Evolutionary conservation across 2,888 invertebrate species (phyloP).

Genomic region (Epistrophella euchroma): DNA sequence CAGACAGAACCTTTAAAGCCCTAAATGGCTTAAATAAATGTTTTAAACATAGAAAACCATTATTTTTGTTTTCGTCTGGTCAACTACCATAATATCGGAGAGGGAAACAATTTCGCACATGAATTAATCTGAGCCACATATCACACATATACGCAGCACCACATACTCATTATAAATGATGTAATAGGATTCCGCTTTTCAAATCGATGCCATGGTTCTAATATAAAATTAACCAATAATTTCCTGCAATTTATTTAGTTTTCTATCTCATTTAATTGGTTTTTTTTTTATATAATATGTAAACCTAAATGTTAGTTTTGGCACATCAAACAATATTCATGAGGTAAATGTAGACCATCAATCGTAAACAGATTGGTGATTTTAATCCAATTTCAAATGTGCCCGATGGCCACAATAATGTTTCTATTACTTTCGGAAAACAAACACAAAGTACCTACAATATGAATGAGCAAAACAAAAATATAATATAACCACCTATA

Average conservation of each 20-base stretch:
- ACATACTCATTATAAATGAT: constrained; percentile 3
- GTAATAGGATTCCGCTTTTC: constrained; percentile 18
- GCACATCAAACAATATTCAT: constrained; percentile 20
- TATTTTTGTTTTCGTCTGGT: neutral
- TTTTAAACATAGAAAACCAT: neutral
- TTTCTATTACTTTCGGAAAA: constrained; percentile 4
- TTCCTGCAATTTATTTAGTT: constrained; percentile 28
- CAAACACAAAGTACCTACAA: neutral
- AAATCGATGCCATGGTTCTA: constrained; percentile 19
- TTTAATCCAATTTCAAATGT: constrained; percentile 48
- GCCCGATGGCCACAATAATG: constrained; percentile 24
- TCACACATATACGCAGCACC: neutral
- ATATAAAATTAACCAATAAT: constrained; percentile 38
- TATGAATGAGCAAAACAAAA: neutral
- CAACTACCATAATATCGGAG: constrained; percentile 6
- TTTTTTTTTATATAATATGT: neutral
- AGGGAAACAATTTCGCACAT: constrained; percentile 18
- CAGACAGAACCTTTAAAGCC: too few relatives aligned
- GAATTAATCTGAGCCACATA: neutral
- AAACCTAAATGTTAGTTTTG: constrained; percentile 5
- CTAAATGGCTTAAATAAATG: neutral
- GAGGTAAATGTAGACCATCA: constrained; percentile 25
- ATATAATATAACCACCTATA: neutral
- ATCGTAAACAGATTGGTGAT: constrained; percentile 44
- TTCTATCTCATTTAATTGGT: constrained; percentile 19